Conservation (phyloP, 2,888 invertebrate species). For the Hololepta plana region DNA sequence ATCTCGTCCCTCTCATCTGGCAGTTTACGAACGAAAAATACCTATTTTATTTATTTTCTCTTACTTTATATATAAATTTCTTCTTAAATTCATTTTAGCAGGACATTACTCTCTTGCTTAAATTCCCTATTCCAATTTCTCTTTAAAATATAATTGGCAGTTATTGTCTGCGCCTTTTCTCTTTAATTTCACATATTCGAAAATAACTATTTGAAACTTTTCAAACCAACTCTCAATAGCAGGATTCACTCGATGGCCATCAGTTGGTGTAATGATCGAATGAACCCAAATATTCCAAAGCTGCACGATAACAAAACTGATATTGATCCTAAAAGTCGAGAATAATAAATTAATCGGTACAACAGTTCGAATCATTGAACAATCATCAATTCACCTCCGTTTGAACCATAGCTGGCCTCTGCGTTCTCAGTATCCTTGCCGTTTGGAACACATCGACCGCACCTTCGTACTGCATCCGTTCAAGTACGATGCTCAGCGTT, state of each 20-base stretch:
- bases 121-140: too few relatives aligned
- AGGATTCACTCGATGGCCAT: constrained; percentile 16
- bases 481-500: constrained; percentile 90
- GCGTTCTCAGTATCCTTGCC: constrained; percentile 92
- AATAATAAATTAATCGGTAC: constrained; percentile 7
- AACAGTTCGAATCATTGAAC: constrained; percentile 6
- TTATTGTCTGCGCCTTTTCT: constrained; percentile 24
- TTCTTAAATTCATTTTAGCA: too few relatives aligned
- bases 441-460: constrained; percentile 99
- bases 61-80: too few relatives aligned
- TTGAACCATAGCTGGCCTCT: constrained; percentile 98
- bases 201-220: too few relatives aligned
- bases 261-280: constrained; percentile 92
- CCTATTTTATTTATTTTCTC: too few relatives aligned
- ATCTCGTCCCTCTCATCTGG: too few relatives aligned
- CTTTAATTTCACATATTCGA: too few relatives aligned
- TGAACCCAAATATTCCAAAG: constrained; percentile 93
- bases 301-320: constrained; percentile 98
- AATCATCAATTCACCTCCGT: constrained; percentile 71
- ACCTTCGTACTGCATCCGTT: constrained; percentile 97
- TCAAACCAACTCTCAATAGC: constrained; percentile 8
- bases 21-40: too few relatives aligned
- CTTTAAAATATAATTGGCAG: too few relatives aligned
- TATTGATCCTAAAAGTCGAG: constrained; percentile 74
- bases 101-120: too few relatives aligned